A percentile compares a stretch with the other conserved stretches of the same genome.
These are phyloP conservation scores for Eremobia ochroleuca DNA, from an alignment of 2,888 invertebrate species.

Conservation along the genomic window DNA sequence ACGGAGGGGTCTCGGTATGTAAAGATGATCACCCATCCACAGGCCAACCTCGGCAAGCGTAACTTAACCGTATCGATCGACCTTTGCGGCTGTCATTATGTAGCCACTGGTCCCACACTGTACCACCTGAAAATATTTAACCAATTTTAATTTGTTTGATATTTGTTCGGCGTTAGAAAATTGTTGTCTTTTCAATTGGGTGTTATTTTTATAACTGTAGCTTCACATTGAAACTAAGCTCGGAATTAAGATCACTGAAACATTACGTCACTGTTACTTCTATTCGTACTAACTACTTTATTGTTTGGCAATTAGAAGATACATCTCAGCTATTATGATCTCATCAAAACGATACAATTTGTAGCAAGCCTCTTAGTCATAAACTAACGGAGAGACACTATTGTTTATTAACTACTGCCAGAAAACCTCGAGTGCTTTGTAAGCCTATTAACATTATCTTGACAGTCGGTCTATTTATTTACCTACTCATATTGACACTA, in stretches of 20 bases:
- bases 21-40: too few relatives aligned
- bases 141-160: background rate
- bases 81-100: too few relatives aligned
- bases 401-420: background rate
- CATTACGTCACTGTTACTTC: background rate
- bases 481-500: constrained; percentile 2
- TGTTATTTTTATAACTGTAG: constrained; percentile 1
- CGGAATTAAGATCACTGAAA: background rate
- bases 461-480: background rate
- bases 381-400: constrained; percentile 2
- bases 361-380: background rate
- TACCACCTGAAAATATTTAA: background rate
- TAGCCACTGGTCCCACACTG: too few relatives aligned
- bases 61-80: too few relatives aligned
- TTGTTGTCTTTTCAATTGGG: background rate
- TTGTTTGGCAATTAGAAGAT: constrained; percentile 11
- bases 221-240: background rate
- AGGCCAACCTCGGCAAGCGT: too few relatives aligned
- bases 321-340: constrained; percentile 14
- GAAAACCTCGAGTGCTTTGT: background rate
- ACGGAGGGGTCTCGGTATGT: too few relatives aligned
- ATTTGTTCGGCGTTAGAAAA: background rate
- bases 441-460: background rate
- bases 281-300: background rate
- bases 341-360: constrained; percentile 14